phyloP scores from a whole-genome alignment of 1,140 invertebrate species.

The Penaeus indicus region DNA sequence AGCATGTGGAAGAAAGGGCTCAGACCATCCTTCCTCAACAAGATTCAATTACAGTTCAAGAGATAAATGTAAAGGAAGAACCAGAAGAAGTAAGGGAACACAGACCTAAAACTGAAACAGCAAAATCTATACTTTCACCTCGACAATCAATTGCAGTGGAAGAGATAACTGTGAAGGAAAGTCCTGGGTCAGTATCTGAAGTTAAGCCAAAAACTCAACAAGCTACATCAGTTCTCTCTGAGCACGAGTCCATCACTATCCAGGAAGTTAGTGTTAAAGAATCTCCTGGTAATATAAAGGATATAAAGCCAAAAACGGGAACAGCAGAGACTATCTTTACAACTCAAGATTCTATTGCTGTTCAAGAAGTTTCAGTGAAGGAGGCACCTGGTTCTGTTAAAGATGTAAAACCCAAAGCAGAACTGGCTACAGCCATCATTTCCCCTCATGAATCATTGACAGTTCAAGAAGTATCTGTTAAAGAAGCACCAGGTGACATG shows the following conservation, averaged over 20 bases:
- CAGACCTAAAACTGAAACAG: conserved; percentile 69
- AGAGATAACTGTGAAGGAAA: conserved; percentile 73
- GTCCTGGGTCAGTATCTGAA: conserved; percentile 71
- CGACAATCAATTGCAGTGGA: conserved; percentile 73
- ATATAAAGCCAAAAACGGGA: conserved; percentile 45
- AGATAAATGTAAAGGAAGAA: conserved; percentile 68
- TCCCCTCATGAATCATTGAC: conserved; percentile 39
- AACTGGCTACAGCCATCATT: conserved; percentile 45
- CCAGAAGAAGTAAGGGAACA: conserved; percentile 70
- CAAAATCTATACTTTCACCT: conserved; percentile 72
- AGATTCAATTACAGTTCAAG: conserved; percentile 38
- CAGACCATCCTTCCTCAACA: conserved; percentile 39
- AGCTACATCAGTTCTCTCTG: conserved; percentile 72
- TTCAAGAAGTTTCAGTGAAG: conserved; percentile 54
- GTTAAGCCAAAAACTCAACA: conserved; percentile 69
- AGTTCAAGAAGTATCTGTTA: conserved; percentile 45
- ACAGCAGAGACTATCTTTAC: conserved; percentile 28
- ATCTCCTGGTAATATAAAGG: conserved; percentile 13
- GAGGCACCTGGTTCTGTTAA: conserved; percentile 35
- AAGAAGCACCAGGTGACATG: conserved; percentile 12
- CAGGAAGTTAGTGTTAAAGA: conserved; percentile 48
- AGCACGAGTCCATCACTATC: conserved; percentile 67
- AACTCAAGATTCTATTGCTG: conserved; percentile 39
- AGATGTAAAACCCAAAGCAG: conserved; percentile 40
- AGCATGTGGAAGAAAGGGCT: conserved; percentile 29